A percentile compares a stretch with the other conserved stretches of the same genome.
phyloP scores from a whole-genome alignment of 2,888 invertebrate genomes.

The Frankliniella fusca region DNA sequence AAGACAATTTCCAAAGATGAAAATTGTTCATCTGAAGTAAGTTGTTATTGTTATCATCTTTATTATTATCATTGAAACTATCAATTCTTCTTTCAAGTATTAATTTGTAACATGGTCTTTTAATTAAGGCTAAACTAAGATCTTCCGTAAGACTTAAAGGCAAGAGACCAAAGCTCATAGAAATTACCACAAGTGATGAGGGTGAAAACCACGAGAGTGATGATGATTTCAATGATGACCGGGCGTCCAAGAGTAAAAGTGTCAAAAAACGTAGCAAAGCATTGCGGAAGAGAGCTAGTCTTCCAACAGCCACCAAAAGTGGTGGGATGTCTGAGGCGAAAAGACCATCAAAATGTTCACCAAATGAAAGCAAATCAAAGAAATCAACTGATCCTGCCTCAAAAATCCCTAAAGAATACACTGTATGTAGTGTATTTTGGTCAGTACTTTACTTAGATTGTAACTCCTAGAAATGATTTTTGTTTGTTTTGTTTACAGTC shows the following conservation, averaged over 20 bases:
- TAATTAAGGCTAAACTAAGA: background rate
- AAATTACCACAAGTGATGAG: background rate
- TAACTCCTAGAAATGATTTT: background rate
- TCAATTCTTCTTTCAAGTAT: background rate
- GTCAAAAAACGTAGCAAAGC: background rate
- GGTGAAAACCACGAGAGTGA: background rate
- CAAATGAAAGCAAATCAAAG: background rate
- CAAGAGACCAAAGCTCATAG: background rate
- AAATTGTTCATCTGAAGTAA: background rate
- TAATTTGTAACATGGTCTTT: background rate
- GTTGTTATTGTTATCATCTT: background rate
- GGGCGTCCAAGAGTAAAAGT: background rate
- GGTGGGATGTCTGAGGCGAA: background rate
- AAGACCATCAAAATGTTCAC: background rate
- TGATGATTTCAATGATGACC: background rate
- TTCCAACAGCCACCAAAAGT: background rate
- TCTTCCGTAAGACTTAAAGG: background rate
- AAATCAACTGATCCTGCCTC: background rate
- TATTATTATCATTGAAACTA: background rate
- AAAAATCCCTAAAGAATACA: background rate
- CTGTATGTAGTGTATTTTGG: background rate
- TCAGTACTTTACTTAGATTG: background rate
- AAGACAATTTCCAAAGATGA: background rate
- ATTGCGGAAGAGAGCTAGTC: background rate
- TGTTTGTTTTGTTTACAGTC: slow-evolving; percentile 49